These are phyloP conservation scores for Chrysolina haemoptera DNA, from an alignment of 2,888 invertebrate genomes.

Conservation along the genomic window DNA sequence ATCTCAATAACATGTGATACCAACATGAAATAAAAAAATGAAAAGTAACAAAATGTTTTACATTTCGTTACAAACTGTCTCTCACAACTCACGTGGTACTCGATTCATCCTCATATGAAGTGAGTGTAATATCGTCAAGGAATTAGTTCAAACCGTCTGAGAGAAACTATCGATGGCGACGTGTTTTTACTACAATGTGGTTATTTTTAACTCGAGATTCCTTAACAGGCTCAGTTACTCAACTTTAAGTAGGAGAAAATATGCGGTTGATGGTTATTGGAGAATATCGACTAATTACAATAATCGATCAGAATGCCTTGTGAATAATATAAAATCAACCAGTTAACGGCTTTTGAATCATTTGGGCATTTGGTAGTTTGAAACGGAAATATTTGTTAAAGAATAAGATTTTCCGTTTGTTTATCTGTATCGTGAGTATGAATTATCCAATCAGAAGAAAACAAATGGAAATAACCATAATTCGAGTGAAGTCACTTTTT, in stretches of 20 bases:
- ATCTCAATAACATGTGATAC: too few relatives aligned
- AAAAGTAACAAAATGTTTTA: too few relatives aligned
- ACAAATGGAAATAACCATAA: too few relatives aligned
- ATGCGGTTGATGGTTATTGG: conserved; percentile 5
- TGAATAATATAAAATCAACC: not conserved
- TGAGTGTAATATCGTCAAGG: conserved; percentile 45
- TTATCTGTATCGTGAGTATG: too few relatives aligned
- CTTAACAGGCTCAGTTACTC: conserved; percentile 33
- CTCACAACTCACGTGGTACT: not conserved
- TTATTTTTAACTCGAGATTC: conserved; percentile 37
- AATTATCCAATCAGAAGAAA: too few relatives aligned
- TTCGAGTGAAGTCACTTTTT: too few relatives aligned
- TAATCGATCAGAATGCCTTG: not conserved
- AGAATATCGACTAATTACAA: conserved; percentile 10
- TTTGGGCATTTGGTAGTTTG: not conserved
- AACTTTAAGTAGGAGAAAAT: conserved; percentile 25
- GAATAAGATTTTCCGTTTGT: too few relatives aligned
- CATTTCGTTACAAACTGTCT: too few relatives aligned
- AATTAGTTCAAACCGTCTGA: conserved; percentile 55
- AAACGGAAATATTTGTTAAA: too few relatives aligned
- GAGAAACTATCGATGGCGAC: conserved; percentile 56
- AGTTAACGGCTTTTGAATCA: not conserved
- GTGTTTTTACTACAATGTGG: conserved; percentile 46
- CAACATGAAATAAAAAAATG: too few relatives aligned
- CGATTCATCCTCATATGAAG: conserved; percentile 21